Evolutionary conservation across 1,140 invertebrate species (phyloP).

Genomic region (Pseudomyrmex sp.): DNA sequence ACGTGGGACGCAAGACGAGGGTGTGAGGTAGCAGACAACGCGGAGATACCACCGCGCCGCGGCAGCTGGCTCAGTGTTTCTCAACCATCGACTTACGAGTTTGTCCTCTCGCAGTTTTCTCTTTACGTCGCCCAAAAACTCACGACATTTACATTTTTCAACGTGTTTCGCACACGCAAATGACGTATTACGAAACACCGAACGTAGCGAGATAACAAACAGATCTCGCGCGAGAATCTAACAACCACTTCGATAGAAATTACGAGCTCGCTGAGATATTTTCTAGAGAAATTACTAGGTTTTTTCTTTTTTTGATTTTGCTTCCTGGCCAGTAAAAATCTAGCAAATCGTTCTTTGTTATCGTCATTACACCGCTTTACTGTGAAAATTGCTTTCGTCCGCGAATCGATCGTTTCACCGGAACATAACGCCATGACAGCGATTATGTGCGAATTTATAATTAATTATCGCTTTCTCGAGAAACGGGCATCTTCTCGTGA

Average conservation of each 20-base stretch:
- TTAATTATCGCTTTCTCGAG: slow-evolving; percentile 25
- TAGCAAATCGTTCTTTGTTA: neutral
- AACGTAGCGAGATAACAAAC: slow-evolving; percentile 33
- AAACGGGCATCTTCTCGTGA: neutral
- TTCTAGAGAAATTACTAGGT: neutral
- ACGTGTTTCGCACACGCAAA: slow-evolving; percentile 1
- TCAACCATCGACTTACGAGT: slow-evolving; percentile 73
- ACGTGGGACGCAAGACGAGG: slow-evolving; percentile 80
- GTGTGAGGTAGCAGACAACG: slow-evolving; percentile 82
- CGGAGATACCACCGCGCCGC: slow-evolving; percentile 78
- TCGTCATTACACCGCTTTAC: neutral
- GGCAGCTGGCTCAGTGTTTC: slow-evolving; percentile 81
- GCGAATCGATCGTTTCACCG: neutral
- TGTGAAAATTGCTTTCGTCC: neutral
- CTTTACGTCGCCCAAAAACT: slow-evolving; percentile 42
- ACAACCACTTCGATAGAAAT: slow-evolving; percentile 10
- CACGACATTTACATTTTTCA: slow-evolving; percentile 37
- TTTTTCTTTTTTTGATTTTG: neutral
- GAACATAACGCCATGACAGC: neutral
- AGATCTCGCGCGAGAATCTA: slow-evolving; percentile 17
- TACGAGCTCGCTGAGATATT: slow-evolving; percentile 6
- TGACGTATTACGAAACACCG: slow-evolving; percentile 41
- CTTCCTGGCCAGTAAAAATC: neutral
- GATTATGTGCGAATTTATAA: slow-evolving; percentile 11
- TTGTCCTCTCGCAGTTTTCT: too few relatives aligned